Conservation (phyloP, 2,113 vertebrate genomes). For the Urocitellus parryii region DNA sequence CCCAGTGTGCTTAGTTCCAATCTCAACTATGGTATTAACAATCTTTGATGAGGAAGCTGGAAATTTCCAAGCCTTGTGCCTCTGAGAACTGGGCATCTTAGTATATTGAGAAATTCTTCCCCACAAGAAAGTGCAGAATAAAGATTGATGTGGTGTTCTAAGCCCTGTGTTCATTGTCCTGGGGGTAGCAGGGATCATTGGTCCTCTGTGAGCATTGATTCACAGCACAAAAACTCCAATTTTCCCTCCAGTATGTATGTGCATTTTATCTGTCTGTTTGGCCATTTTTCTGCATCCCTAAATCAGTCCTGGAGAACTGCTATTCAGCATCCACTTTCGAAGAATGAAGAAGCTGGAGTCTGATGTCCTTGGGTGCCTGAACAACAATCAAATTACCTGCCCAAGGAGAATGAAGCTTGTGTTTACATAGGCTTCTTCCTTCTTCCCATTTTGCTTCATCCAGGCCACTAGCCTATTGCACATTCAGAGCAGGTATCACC, state of each 20-base stretch:
- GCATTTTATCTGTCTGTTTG: neutral
- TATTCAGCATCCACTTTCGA: no score
- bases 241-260: neutral
- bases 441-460: no score
- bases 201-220: neutral
- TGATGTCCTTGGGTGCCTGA: no score
- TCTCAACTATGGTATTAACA: neutral
- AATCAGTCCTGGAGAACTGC: neutral
- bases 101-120: neutral
- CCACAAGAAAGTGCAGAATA: neutral
- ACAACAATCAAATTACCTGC: no score
- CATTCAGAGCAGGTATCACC: no score
- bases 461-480: no score
- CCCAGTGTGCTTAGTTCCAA: no score
- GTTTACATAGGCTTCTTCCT: no score
- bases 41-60: neutral
- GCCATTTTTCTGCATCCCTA: neutral
- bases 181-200: neutral
- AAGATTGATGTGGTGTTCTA: neutral
- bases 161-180: neutral
- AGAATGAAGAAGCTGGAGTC: no score
- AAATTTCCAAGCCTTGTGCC: neutral
- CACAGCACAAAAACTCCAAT: fast-evolving
- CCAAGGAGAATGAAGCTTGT: no score
- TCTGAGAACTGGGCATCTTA: neutral